Percentiles rank a stretch among this genome's conserved stretches.
Evolutionary conservation across 2,888 invertebrate genomes (phyloP).

Genomic region (Caenorhabditis auriculariae): DNA sequence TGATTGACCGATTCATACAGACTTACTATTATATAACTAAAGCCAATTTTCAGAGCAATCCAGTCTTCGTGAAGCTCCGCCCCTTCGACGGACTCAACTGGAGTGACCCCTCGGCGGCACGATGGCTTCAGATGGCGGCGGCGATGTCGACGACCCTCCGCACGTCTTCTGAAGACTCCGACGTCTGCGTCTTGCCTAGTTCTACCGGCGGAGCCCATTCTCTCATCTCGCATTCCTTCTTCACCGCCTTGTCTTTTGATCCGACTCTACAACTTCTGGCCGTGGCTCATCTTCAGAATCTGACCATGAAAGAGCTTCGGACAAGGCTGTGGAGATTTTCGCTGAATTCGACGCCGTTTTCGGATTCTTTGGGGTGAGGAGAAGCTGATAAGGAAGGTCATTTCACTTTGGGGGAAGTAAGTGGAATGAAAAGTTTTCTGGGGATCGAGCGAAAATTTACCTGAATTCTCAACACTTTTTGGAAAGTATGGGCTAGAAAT

Average conservation of each 20-base stretch:
- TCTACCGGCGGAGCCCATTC: slow-evolving; percentile 28
- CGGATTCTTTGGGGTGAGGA: neutral
- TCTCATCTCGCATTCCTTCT: slow-evolving; percentile 22
- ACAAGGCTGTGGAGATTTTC: slow-evolving; percentile 37
- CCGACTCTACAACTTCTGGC: slow-evolving; percentile 23
- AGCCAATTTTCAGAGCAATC: slow-evolving; percentile 2
- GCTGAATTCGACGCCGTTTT: slow-evolving; percentile 15
- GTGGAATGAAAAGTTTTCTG: no score
- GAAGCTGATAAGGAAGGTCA: no score
- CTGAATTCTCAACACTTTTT: no score
- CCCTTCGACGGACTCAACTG: slow-evolving; percentile 17
- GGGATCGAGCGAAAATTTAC: no score
- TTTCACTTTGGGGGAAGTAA: no score
- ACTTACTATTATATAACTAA: neutral
- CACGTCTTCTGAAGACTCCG: no score
- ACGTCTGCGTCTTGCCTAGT: no score
- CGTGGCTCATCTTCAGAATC: slow-evolving; percentile 33
- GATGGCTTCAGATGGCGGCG: slow-evolving; percentile 20
- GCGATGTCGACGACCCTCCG: neutral
- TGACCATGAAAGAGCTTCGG: slow-evolving; percentile 24
- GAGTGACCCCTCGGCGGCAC: slow-evolving; percentile 6
- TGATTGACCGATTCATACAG: neutral
- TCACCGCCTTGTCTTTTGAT: slow-evolving; percentile 30
- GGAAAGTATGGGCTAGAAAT: no score
- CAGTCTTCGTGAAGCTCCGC: slow-evolving; percentile 14